Conservation (phyloP, 2,797 vertebrate species). For the Avahi laniger region DNA sequence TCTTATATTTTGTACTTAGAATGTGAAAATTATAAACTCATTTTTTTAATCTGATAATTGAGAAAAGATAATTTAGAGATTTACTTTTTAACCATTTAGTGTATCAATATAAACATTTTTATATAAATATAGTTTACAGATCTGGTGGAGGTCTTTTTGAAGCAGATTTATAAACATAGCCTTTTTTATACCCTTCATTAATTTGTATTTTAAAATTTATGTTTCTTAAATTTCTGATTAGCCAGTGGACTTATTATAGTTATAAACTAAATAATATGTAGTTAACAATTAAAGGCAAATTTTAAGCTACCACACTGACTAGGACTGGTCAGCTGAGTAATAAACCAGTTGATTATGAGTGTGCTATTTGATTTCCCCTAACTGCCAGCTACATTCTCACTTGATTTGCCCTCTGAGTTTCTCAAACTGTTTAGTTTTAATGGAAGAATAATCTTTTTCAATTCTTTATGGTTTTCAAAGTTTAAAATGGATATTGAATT, state of each 20-base stretch:
- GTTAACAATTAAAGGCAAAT: not conserved
- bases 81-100: not conserved
- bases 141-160: not conserved
- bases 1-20: constrained; percentile 41
- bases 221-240: not conserved
- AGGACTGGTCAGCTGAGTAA: not conserved
- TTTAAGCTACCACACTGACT: not conserved
- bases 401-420: not conserved
- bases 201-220: constrained; percentile 40
- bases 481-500: constrained; percentile 1
- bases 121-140: not conserved
- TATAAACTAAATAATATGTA: not conserved
- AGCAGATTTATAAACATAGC: not conserved
- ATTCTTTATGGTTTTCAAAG: not conserved
- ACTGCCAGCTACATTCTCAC: not conserved
- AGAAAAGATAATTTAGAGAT: not conserved
- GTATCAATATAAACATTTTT: not conserved
- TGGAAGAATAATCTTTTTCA: not conserved
- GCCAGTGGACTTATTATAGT: not conserved
- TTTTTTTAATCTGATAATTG: not conserved
- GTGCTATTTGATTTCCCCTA: not conserved
- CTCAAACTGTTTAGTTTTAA: constrained; percentile 1
- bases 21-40: not conserved
- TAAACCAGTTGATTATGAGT: not conserved
- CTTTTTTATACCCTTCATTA: not conserved